phyloP scores from a whole-genome alignment of 2,797 vertebrate genomes.

The Holocentrus rufus region DNA sequence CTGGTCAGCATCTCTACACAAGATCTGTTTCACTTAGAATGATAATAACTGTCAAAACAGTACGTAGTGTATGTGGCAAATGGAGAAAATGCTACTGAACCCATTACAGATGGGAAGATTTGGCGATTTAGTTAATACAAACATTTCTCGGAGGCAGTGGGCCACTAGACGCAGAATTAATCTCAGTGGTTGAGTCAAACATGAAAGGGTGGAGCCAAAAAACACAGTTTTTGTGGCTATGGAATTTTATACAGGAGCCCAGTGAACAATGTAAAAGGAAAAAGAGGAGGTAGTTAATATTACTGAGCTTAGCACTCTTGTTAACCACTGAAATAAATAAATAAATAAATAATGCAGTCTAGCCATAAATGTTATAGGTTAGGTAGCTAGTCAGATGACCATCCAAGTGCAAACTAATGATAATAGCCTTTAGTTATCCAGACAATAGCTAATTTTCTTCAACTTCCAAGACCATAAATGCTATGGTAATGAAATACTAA shows the following conservation, averaged over 20 bases:
- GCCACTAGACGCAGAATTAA: conserved; percentile 22
- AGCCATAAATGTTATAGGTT: conserved; percentile 14
- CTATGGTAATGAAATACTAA: too few species aligned
- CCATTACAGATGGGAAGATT: conserved; percentile 34
- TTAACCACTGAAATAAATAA: conserved; percentile 10
- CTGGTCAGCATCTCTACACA: conserved; percentile 63
- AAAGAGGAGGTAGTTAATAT: too few species aligned
- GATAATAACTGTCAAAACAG: conserved; percentile 39
- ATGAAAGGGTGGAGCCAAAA: not conserved
- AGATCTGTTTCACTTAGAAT: conserved; percentile 40
- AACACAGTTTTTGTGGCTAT: not conserved
- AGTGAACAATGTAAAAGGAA: too few species aligned
- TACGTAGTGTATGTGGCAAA: conserved; percentile 25
- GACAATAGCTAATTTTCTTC: too few species aligned
- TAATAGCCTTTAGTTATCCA: too few species aligned
- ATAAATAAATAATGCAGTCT: not conserved
- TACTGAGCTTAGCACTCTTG: not conserved
- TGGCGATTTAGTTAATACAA: conserved; percentile 14
- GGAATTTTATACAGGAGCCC: not conserved
- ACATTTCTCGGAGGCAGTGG: conserved; percentile 31
- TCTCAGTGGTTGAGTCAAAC: conserved; percentile 24
- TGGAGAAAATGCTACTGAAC: conserved; percentile 15
- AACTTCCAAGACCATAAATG: too few species aligned
- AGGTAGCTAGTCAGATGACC: not conserved
- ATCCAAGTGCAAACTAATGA: too few species aligned